Percentiles rank a stretch among this genome's conserved stretches.
phyloP scores from a whole-genome alignment of 1,140 invertebrate genomes.

The Papilio xuthus region DNA sequence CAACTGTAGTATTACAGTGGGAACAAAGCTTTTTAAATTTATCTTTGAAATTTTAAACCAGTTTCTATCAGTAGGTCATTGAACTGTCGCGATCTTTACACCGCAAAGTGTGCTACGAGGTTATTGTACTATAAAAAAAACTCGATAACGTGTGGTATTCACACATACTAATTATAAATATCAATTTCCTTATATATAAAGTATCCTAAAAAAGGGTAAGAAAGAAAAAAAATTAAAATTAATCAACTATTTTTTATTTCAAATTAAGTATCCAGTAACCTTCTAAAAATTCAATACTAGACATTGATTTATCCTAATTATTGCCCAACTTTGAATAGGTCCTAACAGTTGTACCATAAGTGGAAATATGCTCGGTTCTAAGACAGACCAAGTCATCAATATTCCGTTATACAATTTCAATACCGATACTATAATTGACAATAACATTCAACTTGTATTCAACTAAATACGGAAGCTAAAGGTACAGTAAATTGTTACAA shows the following conservation, averaged over 20 bases:
- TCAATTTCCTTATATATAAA: neutral
- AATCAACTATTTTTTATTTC: neutral
- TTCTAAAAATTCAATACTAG: too few relatives aligned
- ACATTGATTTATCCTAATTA: too few relatives aligned
- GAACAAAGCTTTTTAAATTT: neutral
- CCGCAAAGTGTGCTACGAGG: neutral
- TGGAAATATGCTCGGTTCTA: neutral
- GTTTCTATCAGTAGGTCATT: neutral
- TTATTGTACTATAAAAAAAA: slow-evolving; percentile 6
- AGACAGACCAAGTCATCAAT: neutral
- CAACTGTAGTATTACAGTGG: too few relatives aligned
- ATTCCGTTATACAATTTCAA: neutral
- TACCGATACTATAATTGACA: neutral
- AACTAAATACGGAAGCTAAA: neutral
- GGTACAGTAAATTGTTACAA: slow-evolving; percentile 8
- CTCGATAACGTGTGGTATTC: slow-evolving; percentile 4
- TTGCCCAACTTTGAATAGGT: too few relatives aligned
- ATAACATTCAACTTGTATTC: neutral
- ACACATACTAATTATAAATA: neutral
- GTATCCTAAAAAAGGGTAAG: neutral
- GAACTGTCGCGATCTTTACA: slow-evolving; percentile 1
- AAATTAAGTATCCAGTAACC: neutral
- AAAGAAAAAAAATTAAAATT: neutral
- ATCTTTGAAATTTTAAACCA: neutral
- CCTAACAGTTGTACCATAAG: too few relatives aligned